A percentile compares a stretch with the other conserved stretches of the same genome.
These are phyloP conservation scores for Apis dorsata DNA, from an alignment of 1,140 invertebrate species.

Conservation along the genomic window DNA sequence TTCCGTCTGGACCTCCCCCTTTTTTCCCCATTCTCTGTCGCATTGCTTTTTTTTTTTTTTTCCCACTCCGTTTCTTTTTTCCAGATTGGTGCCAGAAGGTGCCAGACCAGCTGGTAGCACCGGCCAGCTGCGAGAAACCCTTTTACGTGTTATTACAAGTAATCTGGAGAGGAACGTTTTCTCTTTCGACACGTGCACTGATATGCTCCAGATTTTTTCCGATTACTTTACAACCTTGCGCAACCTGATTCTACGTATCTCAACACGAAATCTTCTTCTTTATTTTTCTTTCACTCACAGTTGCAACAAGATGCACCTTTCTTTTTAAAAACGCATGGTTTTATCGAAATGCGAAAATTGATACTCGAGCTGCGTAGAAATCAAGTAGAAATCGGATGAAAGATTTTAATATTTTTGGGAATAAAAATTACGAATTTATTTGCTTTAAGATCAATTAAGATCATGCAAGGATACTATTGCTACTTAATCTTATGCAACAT, in stretches of 20 bases:
- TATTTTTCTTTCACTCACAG: background rate
- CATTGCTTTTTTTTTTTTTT: background rate
- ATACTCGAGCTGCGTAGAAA: too few species aligned
- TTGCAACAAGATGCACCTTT: slow-evolving; percentile 1
- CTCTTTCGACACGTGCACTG: slow-evolving; percentile 59
- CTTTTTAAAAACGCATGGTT: background rate
- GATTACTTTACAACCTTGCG: slow-evolving; percentile 51
- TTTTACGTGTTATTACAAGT: slow-evolving; percentile 49
- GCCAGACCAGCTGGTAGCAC: slow-evolving; percentile 53
- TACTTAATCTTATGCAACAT: too few species aligned
- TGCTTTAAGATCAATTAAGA: too few species aligned
- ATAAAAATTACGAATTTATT: too few species aligned
- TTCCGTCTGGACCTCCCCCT: background rate
- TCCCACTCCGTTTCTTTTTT: background rate
- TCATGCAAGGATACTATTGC: too few species aligned
- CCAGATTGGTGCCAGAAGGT: slow-evolving; percentile 12
- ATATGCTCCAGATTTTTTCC: slow-evolving; percentile 55
- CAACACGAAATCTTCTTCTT: background rate
- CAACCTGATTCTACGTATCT: slow-evolving; percentile 30
- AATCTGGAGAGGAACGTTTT: slow-evolving; percentile 53
- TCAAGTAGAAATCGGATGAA: too few species aligned
- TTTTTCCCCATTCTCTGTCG: too few species aligned
- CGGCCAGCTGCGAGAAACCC: slow-evolving; percentile 49
- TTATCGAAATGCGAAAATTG: background rate
- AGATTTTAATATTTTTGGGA: too few species aligned